Conservation (phyloP, 2,888 invertebrate species). For the Ormyrus labotus region DNA sequence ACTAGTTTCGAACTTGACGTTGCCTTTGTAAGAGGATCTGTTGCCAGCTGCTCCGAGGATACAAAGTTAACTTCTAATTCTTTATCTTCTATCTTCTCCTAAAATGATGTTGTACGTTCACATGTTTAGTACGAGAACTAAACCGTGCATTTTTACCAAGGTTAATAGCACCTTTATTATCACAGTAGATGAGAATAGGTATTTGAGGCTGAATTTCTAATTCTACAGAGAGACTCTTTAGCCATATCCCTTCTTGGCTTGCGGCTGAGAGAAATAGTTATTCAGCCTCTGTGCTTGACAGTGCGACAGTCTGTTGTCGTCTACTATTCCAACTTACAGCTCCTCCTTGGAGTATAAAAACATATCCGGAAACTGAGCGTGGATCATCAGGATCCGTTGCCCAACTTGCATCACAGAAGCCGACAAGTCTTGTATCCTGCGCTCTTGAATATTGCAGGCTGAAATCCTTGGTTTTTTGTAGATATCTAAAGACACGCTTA, state of each 20-base stretch:
- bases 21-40: conserved; percentile 7
- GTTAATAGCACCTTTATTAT: conserved; percentile 3
- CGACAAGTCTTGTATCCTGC: not conserved
- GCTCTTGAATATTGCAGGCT: not conserved
- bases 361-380: not conserved
- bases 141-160: not conserved
- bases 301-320: not conserved
- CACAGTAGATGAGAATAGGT: not conserved
- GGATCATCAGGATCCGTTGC: not conserved
- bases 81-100: not conserved
- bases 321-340: not conserved
- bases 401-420: not conserved
- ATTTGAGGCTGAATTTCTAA: not conserved
- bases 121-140: not conserved
- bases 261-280: not conserved
- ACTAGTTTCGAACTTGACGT: not conserved
- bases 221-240: not conserved
- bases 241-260: not conserved
- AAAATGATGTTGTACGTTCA: not conserved
- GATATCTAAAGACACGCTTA: conserved; percentile 1
- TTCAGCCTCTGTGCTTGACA: not conserved
- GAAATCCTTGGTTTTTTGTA: not conserved
- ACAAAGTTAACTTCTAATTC: not conserved
- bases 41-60: not conserved
- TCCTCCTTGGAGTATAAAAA: not conserved